Evolutionary conservation across 2,113 vertebrate genomes (phyloP), one percentile per base, ranked within the genome.

Genomic region (Nymphicus hollandicus): DNA sequence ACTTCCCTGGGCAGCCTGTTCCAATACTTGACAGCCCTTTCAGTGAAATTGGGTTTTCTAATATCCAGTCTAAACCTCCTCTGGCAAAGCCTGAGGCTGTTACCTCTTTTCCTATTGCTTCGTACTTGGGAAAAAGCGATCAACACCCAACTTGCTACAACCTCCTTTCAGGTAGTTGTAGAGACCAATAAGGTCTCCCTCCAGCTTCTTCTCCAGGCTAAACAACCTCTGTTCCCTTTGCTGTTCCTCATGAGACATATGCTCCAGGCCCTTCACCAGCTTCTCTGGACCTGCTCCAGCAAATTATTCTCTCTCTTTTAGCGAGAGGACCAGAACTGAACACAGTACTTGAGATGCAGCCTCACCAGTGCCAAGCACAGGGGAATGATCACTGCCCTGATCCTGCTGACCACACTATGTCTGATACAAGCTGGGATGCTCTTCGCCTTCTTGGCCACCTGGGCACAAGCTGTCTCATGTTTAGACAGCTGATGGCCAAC

Each of bases 341-440:
- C 27, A 29, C 9, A 20, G 19, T 15, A 55, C 37, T 76, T 7
- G 23, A 74, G 31, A 6, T 28, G 27, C 0, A 0, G 12, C 14
- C 17, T 49, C 27, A 37, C 14, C 18, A 69, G 23, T 9, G 17
- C 13, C 8, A 12, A 55, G 12, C 37, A 52, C 66, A 66, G 50
- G 46, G 22, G 35, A 35, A 43, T 28, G 11, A 49, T 20, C 13
- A 43, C 6, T 55, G 10, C 17, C 31, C n/a, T 6, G 15, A 12
- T 43, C 63, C 16, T 69, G 22, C 69, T 81, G 61, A 18, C 22
- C 41, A 10, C 41, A 10, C 27, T 76, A 24, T 37, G 22, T 12
- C 18, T 81, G 25, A 55, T 43, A 29, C 5, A 43, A 46, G 25
- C 25, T 25, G 81, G 18, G 41, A 29, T 91, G 31, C 55, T 27